Evolutionary conservation across 2,888 invertebrate genomes (phyloP).

Genomic region (Operophtera brumata): DNA sequence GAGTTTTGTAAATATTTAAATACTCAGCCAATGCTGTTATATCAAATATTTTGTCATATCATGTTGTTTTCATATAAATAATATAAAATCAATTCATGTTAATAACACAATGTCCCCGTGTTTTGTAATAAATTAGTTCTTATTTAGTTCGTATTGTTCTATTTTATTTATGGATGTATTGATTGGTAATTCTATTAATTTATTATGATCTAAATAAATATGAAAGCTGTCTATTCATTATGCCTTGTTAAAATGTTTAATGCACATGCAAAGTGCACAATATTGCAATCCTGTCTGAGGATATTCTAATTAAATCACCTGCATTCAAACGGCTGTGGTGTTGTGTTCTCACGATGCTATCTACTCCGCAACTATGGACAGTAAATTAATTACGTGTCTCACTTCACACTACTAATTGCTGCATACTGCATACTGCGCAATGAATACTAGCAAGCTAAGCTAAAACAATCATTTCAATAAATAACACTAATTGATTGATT

Average conservation of each 20-base stretch:
- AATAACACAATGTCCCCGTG: too few relatives aligned
- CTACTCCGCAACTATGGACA: not conserved
- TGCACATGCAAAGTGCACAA: not conserved
- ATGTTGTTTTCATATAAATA: too few relatives aligned
- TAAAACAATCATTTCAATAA: not conserved
- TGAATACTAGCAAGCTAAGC: not conserved
- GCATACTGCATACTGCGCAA: not conserved
- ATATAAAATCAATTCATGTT: too few relatives aligned
- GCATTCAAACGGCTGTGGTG: not conserved
- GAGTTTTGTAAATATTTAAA: too few relatives aligned
- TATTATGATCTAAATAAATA: too few relatives aligned
- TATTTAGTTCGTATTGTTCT: too few relatives aligned
- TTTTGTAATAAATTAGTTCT: too few relatives aligned
- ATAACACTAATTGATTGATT: not conserved
- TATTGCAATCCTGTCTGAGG: not conserved
- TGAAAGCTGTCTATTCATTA: too few relatives aligned
- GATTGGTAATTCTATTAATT: too few relatives aligned
- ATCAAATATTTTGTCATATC: too few relatives aligned
- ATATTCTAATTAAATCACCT: not conserved
- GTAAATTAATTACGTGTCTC: not conserved
- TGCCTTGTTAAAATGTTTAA: not conserved
- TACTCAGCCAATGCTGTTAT: too few relatives aligned
- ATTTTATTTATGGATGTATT: not conserved
- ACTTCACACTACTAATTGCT: not conserved
- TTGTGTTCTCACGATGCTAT: not conserved